A percentile compares a stretch with the other conserved stretches of the same genome.
Conservation (phyloP, 2,888 invertebrate species). For the Eristalinus aeneus region DNA sequence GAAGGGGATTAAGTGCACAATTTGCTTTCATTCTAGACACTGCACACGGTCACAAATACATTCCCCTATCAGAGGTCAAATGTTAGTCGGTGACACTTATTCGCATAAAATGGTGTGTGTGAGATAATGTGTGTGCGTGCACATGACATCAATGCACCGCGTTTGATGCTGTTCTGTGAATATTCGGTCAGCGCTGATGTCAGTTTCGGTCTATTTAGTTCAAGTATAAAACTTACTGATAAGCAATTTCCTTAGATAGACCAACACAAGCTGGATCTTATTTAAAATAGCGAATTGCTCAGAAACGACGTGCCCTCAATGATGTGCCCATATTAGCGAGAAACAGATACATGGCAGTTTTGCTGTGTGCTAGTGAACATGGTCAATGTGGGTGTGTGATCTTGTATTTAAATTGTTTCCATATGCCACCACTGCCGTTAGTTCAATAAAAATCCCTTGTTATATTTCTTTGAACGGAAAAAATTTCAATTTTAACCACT, state of each 20-base stretch:
- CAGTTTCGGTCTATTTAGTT: slow-evolving; percentile 69
- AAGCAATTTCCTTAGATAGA: slow-evolving; percentile 51
- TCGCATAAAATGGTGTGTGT: slow-evolving; percentile 6
- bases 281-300: slow-evolving; percentile 9
- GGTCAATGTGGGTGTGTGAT: slow-evolving; percentile 3
- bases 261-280: no score
- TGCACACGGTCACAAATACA: slow-evolving; percentile 2
- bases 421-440: slow-evolving; percentile 47
- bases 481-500: slow-evolving; percentile 51
- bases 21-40: slow-evolving; percentile 55
- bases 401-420: slow-evolving; percentile 43
- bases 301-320: slow-evolving; percentile 5
- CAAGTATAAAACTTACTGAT: slow-evolving; percentile 66
- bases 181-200: slow-evolving; percentile 64
- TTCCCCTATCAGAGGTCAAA: slow-evolving; percentile 43
- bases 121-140: slow-evolving; percentile 4
- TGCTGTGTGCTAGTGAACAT: not conserved
- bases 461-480: slow-evolving; percentile 19
- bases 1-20: slow-evolving; percentile 51
- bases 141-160: slow-evolving; percentile 60
- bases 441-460: slow-evolving; percentile 25
- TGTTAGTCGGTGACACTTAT: slow-evolving; percentile 52
- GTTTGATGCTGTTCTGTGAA: slow-evolving; percentile 9
- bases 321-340: slow-evolving; percentile 4
- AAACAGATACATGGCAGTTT: slow-evolving; percentile 27